phyloP scores from a whole-genome alignment of 2,888 invertebrate genomes.

The Argynnis bischoffii region DNA sequence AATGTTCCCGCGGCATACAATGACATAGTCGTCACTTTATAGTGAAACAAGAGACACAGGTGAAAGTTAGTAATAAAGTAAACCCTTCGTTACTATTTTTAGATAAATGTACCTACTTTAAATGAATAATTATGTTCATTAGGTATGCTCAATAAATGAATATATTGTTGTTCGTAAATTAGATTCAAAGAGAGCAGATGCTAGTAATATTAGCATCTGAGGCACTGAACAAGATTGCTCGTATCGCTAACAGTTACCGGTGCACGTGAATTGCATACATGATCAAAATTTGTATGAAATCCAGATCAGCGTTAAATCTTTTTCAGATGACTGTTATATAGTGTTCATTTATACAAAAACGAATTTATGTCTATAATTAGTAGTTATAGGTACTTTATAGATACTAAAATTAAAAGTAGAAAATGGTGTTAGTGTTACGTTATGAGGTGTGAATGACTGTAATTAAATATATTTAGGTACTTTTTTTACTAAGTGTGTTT shows the following conservation, averaged over 20 bases:
- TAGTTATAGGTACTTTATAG: too few species aligned
- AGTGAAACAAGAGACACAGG: too few species aligned
- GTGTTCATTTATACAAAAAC: neutral
- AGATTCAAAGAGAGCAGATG: conserved; percentile 17
- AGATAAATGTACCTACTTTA: too few species aligned
- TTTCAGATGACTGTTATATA: neutral
- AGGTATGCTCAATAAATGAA: neutral
- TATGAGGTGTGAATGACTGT: too few species aligned
- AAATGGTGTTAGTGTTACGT: too few species aligned
- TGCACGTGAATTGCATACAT: conserved; percentile 24
- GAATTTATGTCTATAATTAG: neutral
- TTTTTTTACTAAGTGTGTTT: too few species aligned
- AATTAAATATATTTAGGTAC: too few species aligned
- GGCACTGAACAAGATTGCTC: conserved; percentile 20
- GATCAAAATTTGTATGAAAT: conserved; percentile 9
- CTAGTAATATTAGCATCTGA: conserved; percentile 21
- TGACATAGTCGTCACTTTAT: too few species aligned
- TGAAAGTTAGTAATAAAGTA: too few species aligned
- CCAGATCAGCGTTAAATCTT: conserved; percentile 3
- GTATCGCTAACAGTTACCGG: conserved; percentile 29
- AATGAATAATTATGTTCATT: neutral
- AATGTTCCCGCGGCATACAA: too few species aligned
- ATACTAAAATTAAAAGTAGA: too few species aligned
- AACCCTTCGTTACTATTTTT: too few species aligned
- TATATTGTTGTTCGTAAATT: conserved; percentile 7